phyloP scores from a whole-genome alignment of 2,797 vertebrate genomes.

The Carcharodon carcharias region DNA sequence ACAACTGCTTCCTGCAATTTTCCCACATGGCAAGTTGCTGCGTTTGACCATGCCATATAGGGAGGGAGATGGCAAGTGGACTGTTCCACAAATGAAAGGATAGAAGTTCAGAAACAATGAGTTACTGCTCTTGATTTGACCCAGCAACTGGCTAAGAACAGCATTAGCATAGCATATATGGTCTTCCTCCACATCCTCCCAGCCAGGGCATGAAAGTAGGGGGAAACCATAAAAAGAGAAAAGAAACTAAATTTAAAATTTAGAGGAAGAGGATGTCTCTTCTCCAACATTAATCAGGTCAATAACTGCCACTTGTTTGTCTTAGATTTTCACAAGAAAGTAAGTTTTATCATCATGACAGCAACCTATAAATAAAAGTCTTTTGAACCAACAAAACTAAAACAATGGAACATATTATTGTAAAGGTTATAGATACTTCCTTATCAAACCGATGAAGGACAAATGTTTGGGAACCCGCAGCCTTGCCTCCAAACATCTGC shows the following conservation, averaged over 20 bases:
- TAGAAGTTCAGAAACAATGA: not conserved
- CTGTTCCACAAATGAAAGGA: not conserved
- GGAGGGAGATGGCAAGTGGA: not conserved
- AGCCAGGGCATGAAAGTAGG: not conserved
- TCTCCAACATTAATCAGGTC: not conserved
- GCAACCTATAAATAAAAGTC: not conserved
- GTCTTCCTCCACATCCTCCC: not conserved
- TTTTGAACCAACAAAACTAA: not conserved
- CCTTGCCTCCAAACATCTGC: not conserved
- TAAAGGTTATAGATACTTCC: not conserved
- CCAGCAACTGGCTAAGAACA: not conserved
- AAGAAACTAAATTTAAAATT: not conserved
- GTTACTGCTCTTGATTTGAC: not conserved
- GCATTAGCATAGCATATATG: not conserved
- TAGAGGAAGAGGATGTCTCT: not conserved
- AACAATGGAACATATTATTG: not conserved
- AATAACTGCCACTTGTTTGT: not conserved
- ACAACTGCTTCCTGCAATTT: not conserved
- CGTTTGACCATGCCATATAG: not conserved
- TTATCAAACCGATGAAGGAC: not conserved
- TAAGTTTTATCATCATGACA: not conserved
- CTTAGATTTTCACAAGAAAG: not conserved
- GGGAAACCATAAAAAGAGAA: not conserved
- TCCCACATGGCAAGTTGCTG: not conserved
- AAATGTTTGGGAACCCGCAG: not conserved